Percentiles rank a stretch among this genome's conserved stretches.
Evolutionary conservation across 2,888 invertebrate species (phyloP).

Genomic region (Notodonta dromedarius): DNA sequence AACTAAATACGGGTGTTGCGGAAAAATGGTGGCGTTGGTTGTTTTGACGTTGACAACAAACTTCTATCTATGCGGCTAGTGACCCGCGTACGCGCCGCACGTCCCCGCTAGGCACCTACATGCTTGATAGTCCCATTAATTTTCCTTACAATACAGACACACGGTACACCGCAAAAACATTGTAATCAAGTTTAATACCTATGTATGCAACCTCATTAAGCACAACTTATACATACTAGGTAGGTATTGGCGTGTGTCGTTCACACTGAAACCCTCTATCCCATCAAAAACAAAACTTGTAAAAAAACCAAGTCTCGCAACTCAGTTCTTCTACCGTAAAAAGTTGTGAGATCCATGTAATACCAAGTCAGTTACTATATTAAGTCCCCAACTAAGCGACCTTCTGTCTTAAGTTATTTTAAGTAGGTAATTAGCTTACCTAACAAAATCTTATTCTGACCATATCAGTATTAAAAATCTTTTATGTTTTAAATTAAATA

Average conservation of each 20-base stretch:
- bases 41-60: background rate
- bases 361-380: no score
- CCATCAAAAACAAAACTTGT: no score
- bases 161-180: background rate
- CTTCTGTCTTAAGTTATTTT: no score
- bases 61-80: slow-evolving; percentile 3
- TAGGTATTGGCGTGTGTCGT: background rate
- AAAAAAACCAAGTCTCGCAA: no score
- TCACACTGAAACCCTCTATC: background rate
- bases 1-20: background rate
- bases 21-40: background rate
- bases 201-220: background rate
- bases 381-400: no score
- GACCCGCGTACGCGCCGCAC: background rate
- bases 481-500: no score
- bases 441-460: no score
- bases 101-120: background rate
- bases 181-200: background rate
- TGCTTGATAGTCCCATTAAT: background rate
- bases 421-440: no score
- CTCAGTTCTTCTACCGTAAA: no score
- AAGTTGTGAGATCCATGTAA: no score
- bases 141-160: background rate
- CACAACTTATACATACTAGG: background rate
- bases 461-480: no score